phyloP scores from a whole-genome alignment of 1,140 invertebrate species.

The Euborellia annulipes region DNA sequence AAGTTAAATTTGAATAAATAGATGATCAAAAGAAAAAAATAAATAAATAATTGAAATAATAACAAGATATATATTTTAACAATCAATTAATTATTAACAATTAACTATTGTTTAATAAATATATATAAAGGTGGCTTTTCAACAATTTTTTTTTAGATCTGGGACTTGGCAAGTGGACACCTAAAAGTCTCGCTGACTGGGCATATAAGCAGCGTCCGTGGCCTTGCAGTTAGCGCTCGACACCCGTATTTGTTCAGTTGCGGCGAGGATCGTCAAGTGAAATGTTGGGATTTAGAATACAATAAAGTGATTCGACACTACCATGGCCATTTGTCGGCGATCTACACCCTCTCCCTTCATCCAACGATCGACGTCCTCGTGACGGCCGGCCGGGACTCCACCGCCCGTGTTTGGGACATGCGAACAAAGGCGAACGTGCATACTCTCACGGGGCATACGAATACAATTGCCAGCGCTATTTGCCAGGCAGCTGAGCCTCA shows the following conservation, averaged over 20 bases:
- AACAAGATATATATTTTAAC: too few species aligned
- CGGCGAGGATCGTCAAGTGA: conserved; percentile 97
- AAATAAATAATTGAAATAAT: too few species aligned
- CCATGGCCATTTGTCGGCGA: conserved; percentile 95
- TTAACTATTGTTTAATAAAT: too few species aligned
- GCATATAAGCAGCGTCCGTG: conserved; percentile 93
- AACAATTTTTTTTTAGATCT: conserved; percentile 49
- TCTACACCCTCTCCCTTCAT: conserved; percentile 87
- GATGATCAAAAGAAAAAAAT: too few species aligned
- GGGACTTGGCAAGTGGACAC: conserved; percentile 91
- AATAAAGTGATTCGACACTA: conserved; percentile 99
- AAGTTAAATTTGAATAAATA: too few species aligned
- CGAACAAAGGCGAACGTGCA: conserved; percentile 97
- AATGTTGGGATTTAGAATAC: conserved; percentile 99
- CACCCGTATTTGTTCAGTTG: conserved; percentile 99
- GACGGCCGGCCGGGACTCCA: conserved; percentile 87
- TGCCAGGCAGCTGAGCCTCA: conserved; percentile 89
- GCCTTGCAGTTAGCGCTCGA: conserved; percentile 77
- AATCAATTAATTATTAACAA: too few species aligned
- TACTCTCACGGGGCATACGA: conserved; percentile 87
- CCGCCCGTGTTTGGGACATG: conserved; percentile 97
- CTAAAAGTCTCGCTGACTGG: conserved; percentile 95
- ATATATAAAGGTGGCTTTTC: too few species aligned
- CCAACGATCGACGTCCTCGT: conserved; percentile 91
- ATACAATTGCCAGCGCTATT: conserved; percentile 88